Percentiles rank a stretch among this genome's conserved stretches.
Evolutionary conservation across 2,888 invertebrate species (phyloP).

Genomic region (Phyto melanocephala): DNA sequence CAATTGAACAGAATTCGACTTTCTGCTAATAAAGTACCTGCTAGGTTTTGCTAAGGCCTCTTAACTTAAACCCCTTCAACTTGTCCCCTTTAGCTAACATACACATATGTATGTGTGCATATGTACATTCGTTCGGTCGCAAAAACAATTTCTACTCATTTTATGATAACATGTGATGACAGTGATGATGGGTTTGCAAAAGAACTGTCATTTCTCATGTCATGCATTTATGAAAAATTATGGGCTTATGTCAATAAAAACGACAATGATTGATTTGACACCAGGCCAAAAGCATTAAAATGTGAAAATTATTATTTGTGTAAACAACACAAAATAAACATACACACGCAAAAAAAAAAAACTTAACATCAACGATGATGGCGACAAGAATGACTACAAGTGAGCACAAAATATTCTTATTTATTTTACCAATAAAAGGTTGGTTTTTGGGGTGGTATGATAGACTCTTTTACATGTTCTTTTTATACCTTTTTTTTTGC

Average conservation of each 20-base stretch:
- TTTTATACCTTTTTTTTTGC: neutral
- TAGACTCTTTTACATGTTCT: neutral
- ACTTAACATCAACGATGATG: neutral
- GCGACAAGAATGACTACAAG: neutral
- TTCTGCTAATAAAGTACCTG: too few relatives aligned
- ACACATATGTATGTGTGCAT: neutral
- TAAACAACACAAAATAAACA: constrained; percentile 48
- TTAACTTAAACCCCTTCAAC: too few relatives aligned
- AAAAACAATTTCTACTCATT: constrained; percentile 52
- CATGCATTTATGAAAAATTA: constrained; percentile 77
- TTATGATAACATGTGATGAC: constrained; percentile 66
- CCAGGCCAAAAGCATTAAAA: constrained; percentile 67
- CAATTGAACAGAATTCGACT: too few relatives aligned
- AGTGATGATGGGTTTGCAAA: constrained; percentile 72
- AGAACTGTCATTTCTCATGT: constrained; percentile 76
- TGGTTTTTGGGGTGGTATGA: constrained; percentile 20
- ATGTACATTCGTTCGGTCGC: constrained; percentile 3
- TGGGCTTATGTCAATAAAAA: constrained; percentile 76
- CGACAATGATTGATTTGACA: constrained; percentile 78
- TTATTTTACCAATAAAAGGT: constrained; percentile 10
- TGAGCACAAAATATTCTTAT: constrained; percentile 16
- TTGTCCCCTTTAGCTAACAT: neutral
- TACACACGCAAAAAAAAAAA: neutral
- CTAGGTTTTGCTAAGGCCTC: too few relatives aligned
- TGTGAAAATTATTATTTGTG: constrained; percentile 65